Evolutionary conservation across 2,888 invertebrate genomes (phyloP).

Genomic region (Pandemis corylana): DNA sequence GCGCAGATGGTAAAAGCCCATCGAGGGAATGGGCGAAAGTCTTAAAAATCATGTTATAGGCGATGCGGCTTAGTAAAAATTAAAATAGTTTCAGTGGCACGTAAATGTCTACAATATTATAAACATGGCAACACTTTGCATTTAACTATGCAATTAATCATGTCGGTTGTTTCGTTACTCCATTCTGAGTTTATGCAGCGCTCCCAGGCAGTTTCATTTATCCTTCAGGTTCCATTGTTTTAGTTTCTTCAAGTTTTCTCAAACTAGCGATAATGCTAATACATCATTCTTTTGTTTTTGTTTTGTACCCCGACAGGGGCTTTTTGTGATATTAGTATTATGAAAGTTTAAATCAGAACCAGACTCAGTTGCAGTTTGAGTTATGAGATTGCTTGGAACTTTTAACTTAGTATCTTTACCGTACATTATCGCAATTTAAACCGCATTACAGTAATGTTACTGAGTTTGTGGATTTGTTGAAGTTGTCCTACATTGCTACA

Average conservation of each 20-base stretch:
- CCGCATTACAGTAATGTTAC: too few relatives aligned
- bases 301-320: conserved; percentile 9
- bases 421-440: too few relatives aligned
- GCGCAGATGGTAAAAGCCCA: too few relatives aligned
- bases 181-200: conserved; percentile 54
- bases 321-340: conserved; percentile 24
- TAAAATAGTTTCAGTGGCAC: not conserved
- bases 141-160: conserved; percentile 69
- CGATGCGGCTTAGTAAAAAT: not conserved
- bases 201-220: conserved; percentile 66
- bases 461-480: too few relatives aligned
- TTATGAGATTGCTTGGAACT: not conserved
- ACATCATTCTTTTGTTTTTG: conserved; percentile 41
- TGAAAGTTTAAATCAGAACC: conserved; percentile 7
- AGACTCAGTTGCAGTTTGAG: not conserved
- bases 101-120: conserved; percentile 18
- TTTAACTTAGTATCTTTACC: too few relatives aligned
- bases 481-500: too few relatives aligned
- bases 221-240: conserved; percentile 57
- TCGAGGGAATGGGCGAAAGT: too few relatives aligned
- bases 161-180: conserved; percentile 59
- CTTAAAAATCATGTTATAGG: too few relatives aligned
- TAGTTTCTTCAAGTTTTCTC: conserved; percentile 43
- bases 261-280: conserved; percentile 39
- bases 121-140: conserved; percentile 51